These are phyloP conservation scores for Poecilus cupreus DNA, from an alignment of 2,888 invertebrate genomes.

Conservation along the genomic window DNA sequence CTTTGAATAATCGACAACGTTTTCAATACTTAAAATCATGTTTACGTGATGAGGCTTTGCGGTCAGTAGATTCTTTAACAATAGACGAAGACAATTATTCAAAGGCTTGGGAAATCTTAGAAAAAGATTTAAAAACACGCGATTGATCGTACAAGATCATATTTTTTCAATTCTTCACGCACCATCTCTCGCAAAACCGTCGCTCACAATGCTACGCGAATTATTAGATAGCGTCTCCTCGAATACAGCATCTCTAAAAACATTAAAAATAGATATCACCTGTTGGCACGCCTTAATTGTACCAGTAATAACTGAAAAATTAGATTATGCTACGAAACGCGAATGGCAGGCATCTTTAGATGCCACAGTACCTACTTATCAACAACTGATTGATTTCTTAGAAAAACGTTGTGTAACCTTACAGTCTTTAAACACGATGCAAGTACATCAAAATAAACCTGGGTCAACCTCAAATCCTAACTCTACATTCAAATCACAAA, in stretches of 20 bases:
- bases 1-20: constrained; percentile 1
- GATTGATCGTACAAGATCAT: background rate
- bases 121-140: constrained; percentile 8
- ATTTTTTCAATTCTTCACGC: background rate
- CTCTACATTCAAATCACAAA: too few relatives aligned
- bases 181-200: background rate
- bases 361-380: too few relatives aligned
- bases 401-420: too few relatives aligned
- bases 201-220: background rate
- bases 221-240: background rate
- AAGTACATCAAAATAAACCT: too few relatives aligned
- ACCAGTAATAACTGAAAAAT: background rate
- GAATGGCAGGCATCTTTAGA: too few relatives aligned
- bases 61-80: background rate
- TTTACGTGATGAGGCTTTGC: background rate
- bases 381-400: too few relatives aligned
- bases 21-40: constrained; percentile 18
- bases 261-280: background rate
- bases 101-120: background rate
- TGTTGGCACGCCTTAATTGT: background rate
- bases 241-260: background rate
- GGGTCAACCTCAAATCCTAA: too few relatives aligned
- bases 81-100: background rate
- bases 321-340: background rate
- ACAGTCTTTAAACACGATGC: too few relatives aligned